Evolutionary conservation across 2,113 vertebrate species (phyloP), one percentile per base, ranked within the genome.

Genomic region (Podarcis raffonei): DNA sequence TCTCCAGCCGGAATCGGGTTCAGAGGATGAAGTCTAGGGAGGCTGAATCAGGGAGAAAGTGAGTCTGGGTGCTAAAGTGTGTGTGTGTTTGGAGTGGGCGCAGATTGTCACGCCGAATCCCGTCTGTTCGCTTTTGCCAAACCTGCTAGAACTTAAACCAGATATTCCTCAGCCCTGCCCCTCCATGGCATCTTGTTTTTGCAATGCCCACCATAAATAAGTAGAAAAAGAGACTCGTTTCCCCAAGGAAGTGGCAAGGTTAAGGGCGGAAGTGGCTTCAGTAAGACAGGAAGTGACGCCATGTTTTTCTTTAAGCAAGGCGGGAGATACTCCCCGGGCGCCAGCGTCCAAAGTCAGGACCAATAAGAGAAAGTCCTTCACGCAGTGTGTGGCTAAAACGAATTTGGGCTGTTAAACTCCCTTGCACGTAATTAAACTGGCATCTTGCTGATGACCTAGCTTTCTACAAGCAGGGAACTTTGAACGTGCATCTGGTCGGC

Each of bases 1-100:
- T 92, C 90, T 39, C 92, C 89, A 93, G 95, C 90, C 59, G 81
- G 91, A 86, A 81, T 69, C 71, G 2, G 86, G 57, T 87, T 89
- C 95, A 87, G 90, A 95, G 92, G 90, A 95, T 89, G 93, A 94
- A 92, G 89, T 89, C 94, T 95, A 95, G 93, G 85, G 59, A 83
- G 62, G 86, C 95, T 83, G 91, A 94, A 91, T 59, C 85, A 92
- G 94, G 94, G 93, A 92, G 93, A 94, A 95, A 94, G 92, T 92
- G 90, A 94, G 84, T 57, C 83, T 68, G 89, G 88, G 90, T 74
- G 86, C 75, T 53, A 2, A 53, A 53, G 57, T 18, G 27, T 20
- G 72, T n/a, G 27, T 74, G n/a, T 20, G 6, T 65, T 13, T 32
- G 27, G 25, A 42, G 91, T 59, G 81, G 92, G 75, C 85, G 81